Conservation (phyloP, 1,140 invertebrate genomes). For the Pseudomyrmex dendroicus region DNA sequence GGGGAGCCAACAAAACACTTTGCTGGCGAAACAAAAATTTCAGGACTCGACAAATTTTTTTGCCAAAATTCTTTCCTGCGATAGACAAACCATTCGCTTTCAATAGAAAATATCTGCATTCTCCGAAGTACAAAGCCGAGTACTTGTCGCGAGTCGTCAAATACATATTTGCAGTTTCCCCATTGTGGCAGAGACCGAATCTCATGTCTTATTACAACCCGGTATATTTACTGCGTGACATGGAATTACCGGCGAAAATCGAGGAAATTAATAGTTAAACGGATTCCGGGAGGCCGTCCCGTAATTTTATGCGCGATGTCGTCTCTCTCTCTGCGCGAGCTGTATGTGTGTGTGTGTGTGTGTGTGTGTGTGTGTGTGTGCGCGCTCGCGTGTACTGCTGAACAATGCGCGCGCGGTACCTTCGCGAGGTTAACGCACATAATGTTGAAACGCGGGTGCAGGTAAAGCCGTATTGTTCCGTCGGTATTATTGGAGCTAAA, state of each 20-base stretch:
- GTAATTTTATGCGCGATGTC: conserved; percentile 56
- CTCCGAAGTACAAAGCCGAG: neutral
- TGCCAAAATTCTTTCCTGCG: too few relatives aligned
- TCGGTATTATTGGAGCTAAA: conserved; percentile 61
- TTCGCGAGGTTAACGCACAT: conserved; percentile 10
- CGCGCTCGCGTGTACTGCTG: neutral
- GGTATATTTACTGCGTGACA: conserved; percentile 23
- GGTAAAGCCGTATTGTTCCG: conserved; percentile 46
- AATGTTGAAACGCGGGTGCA: conserved; percentile 24
- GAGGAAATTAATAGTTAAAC: conserved; percentile 54
- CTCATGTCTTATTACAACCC: conserved; percentile 40
- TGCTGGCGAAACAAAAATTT: too few relatives aligned
- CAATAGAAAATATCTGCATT: neutral
- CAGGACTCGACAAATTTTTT: too few relatives aligned
- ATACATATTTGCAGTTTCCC: neutral
- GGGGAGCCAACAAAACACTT: too few relatives aligned
- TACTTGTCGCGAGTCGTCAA: conserved; percentile 10
- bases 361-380: conserved; percentile 6
- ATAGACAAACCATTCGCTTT: neutral
- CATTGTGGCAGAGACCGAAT: neutral
- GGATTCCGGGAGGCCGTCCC: conserved; percentile 26
- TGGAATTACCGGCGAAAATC: conserved; percentile 51
- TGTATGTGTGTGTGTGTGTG: conserved; percentile 8
- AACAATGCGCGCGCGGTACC: conserved; percentile 37
- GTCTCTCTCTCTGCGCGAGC: conserved; percentile 6